These are phyloP conservation scores for Ichneumoninae sp. DNA, from an alignment of 2,888 invertebrate genomes.

Conservation along the genomic window DNA sequence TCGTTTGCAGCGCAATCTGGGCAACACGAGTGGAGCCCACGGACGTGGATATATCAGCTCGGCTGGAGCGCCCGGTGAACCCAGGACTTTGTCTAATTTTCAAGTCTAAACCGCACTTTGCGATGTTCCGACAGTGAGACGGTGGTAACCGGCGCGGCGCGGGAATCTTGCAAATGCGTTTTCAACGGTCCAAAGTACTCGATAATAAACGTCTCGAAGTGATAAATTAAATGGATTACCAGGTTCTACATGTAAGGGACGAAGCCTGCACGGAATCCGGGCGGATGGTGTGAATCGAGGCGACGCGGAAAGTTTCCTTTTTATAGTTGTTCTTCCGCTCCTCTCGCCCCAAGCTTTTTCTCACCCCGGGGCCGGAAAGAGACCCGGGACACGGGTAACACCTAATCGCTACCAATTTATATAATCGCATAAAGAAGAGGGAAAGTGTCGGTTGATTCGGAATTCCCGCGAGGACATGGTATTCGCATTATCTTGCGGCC, in stretches of 20 bases:
- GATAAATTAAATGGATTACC: constrained; percentile 52
- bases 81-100: constrained; percentile 74
- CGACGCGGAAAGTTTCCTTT: background rate
- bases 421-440: constrained; percentile 80
- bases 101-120: constrained; percentile 74
- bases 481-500: constrained; percentile 79
- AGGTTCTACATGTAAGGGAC: background rate
- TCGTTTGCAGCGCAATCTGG: constrained; percentile 78
- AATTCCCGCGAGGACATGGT: constrained; percentile 79
- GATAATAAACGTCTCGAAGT: constrained; percentile 44
- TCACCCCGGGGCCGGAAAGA: background rate
- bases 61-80: constrained; percentile 15
- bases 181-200: constrained; percentile 55
- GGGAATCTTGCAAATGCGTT: constrained; percentile 61
- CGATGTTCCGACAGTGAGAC: constrained; percentile 62
- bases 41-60: constrained; percentile 35
- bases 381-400: constrained; percentile 37
- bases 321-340: background rate
- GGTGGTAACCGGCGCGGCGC: constrained; percentile 31
- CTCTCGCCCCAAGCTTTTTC: background rate
- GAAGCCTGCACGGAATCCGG: background rate
- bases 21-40: constrained; percentile 62
- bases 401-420: constrained; percentile 82
- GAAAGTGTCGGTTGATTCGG: constrained; percentile 73
- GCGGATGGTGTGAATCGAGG: background rate